Evolutionary conservation across 2,888 invertebrate genomes (phyloP).

Genomic region (Podabrus alpinus): DNA sequence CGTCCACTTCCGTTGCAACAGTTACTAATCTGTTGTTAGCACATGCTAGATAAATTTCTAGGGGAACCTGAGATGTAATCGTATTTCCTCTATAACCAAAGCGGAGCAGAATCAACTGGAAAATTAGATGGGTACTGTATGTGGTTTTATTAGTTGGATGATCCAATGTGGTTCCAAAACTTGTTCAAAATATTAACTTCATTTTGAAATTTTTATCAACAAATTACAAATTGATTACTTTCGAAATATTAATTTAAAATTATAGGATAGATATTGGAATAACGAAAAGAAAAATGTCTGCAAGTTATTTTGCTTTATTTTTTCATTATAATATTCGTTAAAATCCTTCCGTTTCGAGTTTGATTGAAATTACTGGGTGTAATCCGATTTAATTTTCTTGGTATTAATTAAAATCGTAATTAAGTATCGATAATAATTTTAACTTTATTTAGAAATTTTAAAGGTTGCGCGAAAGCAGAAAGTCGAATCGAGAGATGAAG

Average conservation of each 20-base stretch:
- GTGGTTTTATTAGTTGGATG: no score
- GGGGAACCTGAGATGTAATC: neutral
- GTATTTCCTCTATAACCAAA: neutral
- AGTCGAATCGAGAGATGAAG: neutral
- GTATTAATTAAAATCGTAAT: neutral
- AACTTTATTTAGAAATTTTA: neutral
- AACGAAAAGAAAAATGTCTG: neutral
- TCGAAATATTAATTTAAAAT: no score
- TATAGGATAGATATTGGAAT: neutral
- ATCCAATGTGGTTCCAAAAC: no score
- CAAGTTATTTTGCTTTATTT: neutral
- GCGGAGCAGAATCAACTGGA: neutral
- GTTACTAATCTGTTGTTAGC: neutral
- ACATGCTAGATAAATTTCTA: neutral
- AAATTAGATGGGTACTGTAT: neutral
- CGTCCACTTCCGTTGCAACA: neutral
- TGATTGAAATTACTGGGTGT: neutral
- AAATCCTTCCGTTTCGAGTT: neutral
- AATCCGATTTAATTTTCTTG: constrained; percentile 1
- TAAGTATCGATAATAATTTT: neutral
- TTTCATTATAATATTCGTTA: neutral
- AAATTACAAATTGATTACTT: no score
- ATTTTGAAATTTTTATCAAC: no score
- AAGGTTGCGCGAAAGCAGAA: neutral
- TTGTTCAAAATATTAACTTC: no score